Evolutionary conservation across 2,888 invertebrate genomes (phyloP).

Genomic region (Tetragonisca angustula): DNA sequence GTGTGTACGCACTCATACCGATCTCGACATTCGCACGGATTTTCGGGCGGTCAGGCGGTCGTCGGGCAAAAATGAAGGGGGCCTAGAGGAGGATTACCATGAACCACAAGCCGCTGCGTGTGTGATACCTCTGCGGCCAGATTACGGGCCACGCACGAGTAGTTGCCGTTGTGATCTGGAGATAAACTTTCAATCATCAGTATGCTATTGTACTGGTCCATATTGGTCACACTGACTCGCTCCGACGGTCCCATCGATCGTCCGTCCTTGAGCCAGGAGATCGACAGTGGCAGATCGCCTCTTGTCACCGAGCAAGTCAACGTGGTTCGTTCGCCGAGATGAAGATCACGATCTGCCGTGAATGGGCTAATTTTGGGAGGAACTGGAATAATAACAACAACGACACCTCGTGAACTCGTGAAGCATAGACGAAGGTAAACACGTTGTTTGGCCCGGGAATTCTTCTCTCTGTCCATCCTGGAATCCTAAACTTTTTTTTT

Average conservation of each 20-base stretch:
- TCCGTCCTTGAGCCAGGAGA: constrained; percentile 91
- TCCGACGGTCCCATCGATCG: constrained; percentile 87
- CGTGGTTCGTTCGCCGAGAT: constrained; percentile 90
- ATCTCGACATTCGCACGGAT: constrained; percentile 54
- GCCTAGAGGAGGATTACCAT: constrained; percentile 88
- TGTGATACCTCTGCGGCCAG: constrained; percentile 90
- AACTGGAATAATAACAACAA: constrained; percentile 85
- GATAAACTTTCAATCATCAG: constrained; percentile 91
- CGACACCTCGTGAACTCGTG: constrained; percentile 66
- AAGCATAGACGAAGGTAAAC: constrained; percentile 49
- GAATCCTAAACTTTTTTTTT: constrained; percentile 50
- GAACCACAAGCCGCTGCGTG: constrained; percentile 90
- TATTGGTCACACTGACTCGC: constrained; percentile 89
- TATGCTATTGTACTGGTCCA: constrained; percentile 91
- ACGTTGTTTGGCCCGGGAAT: not conserved
- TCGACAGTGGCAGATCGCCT: constrained; percentile 91
- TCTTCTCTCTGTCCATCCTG: not conserved
- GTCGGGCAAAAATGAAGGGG: constrained; percentile 78
- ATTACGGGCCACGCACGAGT: constrained; percentile 90
- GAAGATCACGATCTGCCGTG: constrained; percentile 88
- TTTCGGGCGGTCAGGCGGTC: constrained; percentile 79
- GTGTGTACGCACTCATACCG: constrained; percentile 66
- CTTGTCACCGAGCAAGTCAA: constrained; percentile 91
- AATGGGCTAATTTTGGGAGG: constrained; percentile 92
- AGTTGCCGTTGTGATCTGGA: constrained; percentile 91